Conservation (phyloP, 2,888 invertebrate genomes). For the Lymantria monacha region DNA sequence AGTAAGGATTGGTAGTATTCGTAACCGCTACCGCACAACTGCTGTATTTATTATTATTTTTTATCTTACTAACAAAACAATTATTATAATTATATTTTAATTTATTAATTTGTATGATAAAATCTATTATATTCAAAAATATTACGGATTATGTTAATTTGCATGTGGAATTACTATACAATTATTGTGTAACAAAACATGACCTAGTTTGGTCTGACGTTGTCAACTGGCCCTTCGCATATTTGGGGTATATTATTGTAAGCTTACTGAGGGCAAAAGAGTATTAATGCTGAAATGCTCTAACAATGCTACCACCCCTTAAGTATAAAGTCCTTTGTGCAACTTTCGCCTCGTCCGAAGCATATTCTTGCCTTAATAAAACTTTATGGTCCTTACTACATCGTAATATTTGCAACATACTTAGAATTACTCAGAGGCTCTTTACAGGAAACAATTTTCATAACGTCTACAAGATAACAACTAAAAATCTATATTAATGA, state of each 20-base stretch:
- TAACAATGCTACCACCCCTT: slow-evolving; percentile 34
- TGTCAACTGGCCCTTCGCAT: not conserved
- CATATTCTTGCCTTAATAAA: slow-evolving; percentile 38
- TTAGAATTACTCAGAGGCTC: slow-evolving; percentile 18
- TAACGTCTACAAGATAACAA: slow-evolving; percentile 12
- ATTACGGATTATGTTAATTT: too few species aligned
- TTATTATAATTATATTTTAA: too few species aligned
- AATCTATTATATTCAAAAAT: too few species aligned
- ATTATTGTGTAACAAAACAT: too few species aligned
- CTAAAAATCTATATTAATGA: not conserved
- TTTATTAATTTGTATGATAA: too few species aligned
- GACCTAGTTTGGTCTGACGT: too few species aligned
- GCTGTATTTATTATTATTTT: too few species aligned
- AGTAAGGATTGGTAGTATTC: too few species aligned
- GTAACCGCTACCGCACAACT: too few species aligned
- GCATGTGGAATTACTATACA: too few species aligned
- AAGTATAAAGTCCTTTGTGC: slow-evolving; percentile 41
- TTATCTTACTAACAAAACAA: too few species aligned
- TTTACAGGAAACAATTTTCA: slow-evolving; percentile 28
- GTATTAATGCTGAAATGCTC: slow-evolving; percentile 13
- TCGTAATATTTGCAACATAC: slow-evolving; percentile 32
- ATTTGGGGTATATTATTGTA: slow-evolving; percentile 21
- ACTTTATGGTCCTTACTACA: slow-evolving; percentile 30
- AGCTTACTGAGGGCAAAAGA: too few species aligned
- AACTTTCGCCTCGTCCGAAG: slow-evolving; percentile 36